A percentile compares a stretch with the other conserved stretches of the same genome.
Conservation (phyloP, 2,797 vertebrate species). For the Coccyzus lansbergi region DNA sequence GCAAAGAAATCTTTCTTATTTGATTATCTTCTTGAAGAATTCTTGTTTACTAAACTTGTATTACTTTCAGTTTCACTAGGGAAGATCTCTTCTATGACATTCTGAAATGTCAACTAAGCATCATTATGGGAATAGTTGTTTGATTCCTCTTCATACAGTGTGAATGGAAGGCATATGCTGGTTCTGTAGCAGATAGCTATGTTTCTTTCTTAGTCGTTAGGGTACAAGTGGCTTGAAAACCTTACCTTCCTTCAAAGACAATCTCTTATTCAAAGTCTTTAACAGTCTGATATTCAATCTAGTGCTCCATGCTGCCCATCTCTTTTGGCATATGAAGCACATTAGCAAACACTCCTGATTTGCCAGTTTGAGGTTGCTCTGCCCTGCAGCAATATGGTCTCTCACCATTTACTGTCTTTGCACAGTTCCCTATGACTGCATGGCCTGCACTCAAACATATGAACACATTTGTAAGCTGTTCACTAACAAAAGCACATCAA, state of each 20-base stretch:
- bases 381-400: background rate
- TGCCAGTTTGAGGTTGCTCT: background rate
- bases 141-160: background rate
- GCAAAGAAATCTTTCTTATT: background rate
- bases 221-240: background rate
- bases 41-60: background rate
- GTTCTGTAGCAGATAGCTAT: background rate
- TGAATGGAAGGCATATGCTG: background rate
- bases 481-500: background rate
- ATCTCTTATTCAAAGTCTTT: background rate
- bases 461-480: background rate
- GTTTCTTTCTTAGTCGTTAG: background rate
- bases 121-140: background rate
- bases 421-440: rapidly evolving
- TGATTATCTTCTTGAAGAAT: background rate
- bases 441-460: background rate
- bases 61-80: background rate
- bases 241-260: background rate
- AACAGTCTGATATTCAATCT: background rate
- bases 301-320: background rate
- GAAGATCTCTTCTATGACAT: background rate
- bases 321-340: background rate
- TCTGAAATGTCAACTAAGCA: background rate
- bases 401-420: background rate
- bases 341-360: background rate